A percentile compares a stretch with the other conserved stretches of the same genome.
These are phyloP conservation scores for Phenganax marumi DNA, from an alignment of 92 coral and sea anemone genomes.

Conservation along the genomic window DNA sequence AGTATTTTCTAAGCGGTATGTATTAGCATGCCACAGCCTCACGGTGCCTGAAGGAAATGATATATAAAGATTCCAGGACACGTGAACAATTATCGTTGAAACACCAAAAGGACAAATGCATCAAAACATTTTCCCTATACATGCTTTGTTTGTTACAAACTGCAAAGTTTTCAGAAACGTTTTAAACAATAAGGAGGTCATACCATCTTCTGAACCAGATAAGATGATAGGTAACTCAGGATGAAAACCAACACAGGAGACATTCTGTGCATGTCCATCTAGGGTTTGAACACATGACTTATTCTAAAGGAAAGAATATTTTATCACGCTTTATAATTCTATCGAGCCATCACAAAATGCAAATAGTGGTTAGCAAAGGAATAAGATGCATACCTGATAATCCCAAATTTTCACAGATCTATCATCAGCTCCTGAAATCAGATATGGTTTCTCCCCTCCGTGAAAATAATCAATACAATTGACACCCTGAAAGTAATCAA, in stretches of 20 bases:
- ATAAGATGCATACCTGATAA: slow-evolving; percentile 64
- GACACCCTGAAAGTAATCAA: slow-evolving; percentile 65
- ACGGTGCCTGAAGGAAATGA: slow-evolving; percentile 73
- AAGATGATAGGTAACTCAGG: slow-evolving; percentile 93
- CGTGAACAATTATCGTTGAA: background rate
- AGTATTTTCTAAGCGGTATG: slow-evolving; percentile 93
- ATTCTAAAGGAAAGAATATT: slow-evolving; percentile 56
- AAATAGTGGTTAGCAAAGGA: background rate
- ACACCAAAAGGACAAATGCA: background rate
- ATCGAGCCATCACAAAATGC: background rate
- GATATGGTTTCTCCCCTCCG: slow-evolving; percentile 98
- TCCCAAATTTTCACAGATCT: slow-evolving; percentile 96
- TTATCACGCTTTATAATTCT: background rate
- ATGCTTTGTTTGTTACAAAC: background rate
- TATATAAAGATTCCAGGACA: background rate
- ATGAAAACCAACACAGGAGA: slow-evolving; percentile 99
- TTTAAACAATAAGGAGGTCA: slow-evolving; percentile 8
- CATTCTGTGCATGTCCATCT: slow-evolving; percentile 99
- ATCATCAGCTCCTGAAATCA: slow-evolving; percentile 99
- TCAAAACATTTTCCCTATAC: background rate
- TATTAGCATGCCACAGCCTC: slow-evolving; percentile 96
- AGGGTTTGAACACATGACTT: slow-evolving; percentile 98
- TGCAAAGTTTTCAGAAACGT: background rate
- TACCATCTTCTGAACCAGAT: slow-evolving; percentile 99
- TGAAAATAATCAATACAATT: slow-evolving; percentile 97